Conservation (phyloP, 1,140 invertebrate genomes). For the Drosophila truncata region DNA sequence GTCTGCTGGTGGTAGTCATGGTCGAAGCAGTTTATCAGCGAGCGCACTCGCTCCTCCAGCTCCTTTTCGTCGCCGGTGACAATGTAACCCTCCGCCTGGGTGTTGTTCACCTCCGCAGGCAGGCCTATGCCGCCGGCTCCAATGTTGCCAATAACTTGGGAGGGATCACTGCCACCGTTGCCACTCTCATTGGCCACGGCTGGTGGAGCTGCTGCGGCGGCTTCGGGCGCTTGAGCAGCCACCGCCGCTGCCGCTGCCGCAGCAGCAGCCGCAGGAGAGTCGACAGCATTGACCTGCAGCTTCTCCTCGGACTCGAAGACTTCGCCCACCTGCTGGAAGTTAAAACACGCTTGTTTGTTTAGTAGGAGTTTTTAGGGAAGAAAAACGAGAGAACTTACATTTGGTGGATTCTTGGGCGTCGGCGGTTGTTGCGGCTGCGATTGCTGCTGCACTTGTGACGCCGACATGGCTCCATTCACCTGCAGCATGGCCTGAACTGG, state of each 20-base stretch:
- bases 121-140: constrained; percentile 24
- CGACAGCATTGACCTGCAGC: constrained; percentile 34
- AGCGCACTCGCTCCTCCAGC: constrained; percentile 76
- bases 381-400: constrained; percentile 41
- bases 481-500: constrained; percentile 50
- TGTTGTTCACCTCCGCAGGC: constrained; percentile 61
- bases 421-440: constrained; percentile 40
- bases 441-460: constrained; percentile 44
- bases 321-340: constrained; percentile 39
- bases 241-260: constrained; percentile 24
- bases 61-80: constrained; percentile 83
- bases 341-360: neutral
- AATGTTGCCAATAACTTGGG: constrained; percentile 69
- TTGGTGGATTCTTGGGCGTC: constrained; percentile 55
- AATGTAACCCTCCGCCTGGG: constrained; percentile 71
- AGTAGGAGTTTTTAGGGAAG: neutral
- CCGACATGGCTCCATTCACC: constrained; percentile 17
- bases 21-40: constrained; percentile 88
- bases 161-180: constrained; percentile 17
- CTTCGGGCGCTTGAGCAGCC: constrained; percentile 23
- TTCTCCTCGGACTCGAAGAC: constrained; percentile 62
- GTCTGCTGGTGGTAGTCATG: constrained; percentile 88
- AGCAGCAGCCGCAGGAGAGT: constrained; percentile 24
- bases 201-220: constrained; percentile 7
- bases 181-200: constrained; percentile 51